phyloP scores from a whole-genome alignment of 2,113 vertebrate genomes.

The Blennius ocellaris region DNA sequence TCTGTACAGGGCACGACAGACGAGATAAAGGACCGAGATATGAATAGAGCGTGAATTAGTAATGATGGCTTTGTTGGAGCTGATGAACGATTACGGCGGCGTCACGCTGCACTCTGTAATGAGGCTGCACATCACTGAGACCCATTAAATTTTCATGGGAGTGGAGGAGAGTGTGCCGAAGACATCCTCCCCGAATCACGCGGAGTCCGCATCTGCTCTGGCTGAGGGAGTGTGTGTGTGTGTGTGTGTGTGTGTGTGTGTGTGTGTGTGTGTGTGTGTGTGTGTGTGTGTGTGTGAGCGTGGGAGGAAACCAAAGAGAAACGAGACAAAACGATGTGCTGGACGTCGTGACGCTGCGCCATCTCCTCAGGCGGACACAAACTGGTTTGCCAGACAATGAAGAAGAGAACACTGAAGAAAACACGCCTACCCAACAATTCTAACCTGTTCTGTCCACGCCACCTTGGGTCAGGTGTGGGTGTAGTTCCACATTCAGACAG shows the following conservation, averaged over 20 bases:
- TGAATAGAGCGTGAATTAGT: constrained; percentile 59
- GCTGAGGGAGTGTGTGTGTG: not conserved
- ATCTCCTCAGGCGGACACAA: constrained; percentile 87
- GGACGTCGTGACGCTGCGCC: constrained; percentile 94
- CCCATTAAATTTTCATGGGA: constrained; percentile 58
- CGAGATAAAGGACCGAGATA: constrained; percentile 46
- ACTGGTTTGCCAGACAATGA: too few species aligned
- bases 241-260: too few species aligned
- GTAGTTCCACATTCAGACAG: too few species aligned
- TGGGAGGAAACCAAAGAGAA: too few species aligned
- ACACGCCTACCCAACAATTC: too few species aligned
- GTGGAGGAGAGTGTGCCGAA: constrained; percentile 14
- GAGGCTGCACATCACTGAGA: constrained; percentile 42
- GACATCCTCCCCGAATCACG: not conserved
- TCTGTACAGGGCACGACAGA: constrained; percentile 6
- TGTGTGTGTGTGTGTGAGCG: too few species aligned
- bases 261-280: too few species aligned
- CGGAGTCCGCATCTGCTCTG: constrained; percentile 6
- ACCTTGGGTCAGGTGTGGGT: too few species aligned
- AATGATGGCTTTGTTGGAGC: constrained; percentile 37
- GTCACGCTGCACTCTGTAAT: constrained; percentile 33
- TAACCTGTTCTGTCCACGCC: too few species aligned
- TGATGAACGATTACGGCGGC: constrained; percentile 44
- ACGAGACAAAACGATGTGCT: constrained; percentile 79
- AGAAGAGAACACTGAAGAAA: too few species aligned